Base-by-base conservation (phyloP, 2,797 vertebrate genomes). In the Pempheris klunzingeri region DNA sequence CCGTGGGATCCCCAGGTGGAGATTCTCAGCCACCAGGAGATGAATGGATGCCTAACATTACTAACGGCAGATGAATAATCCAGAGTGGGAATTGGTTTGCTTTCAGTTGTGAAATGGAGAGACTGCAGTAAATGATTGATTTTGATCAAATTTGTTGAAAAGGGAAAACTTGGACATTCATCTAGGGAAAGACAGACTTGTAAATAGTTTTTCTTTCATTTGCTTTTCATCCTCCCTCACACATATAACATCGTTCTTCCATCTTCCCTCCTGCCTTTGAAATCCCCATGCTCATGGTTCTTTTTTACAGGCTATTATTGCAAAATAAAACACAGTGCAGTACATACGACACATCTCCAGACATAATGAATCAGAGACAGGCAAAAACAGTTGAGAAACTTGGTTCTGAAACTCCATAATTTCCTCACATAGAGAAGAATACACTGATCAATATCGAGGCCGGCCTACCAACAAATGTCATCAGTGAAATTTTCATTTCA, bases 111-210 rank as follows among this genome's bases (percentile, higher is more conserved):
- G 76, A 61, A 69, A 72, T 47, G 34, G 36, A 53, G 44, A 44
- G 69, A 71, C 1, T 1, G 10, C 24, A 9, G 38, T 26, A 18
- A 73, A 79, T 83, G 71, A 87, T 77, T 76, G 74, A 82, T 82
- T 85, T 62, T 90, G 68, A 85, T 82, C 30, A 73, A 60, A 78
- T 74, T 41, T 62, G 71, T 76, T 81, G 82, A 72, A 74, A 81
- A 74, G 65, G 78, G 74, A 77, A 77, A 75, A 71, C 22, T 38
- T 38, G 24, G 44, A 82, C 83, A 72, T 64, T 70, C 28, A 22
- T 76, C 77, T 3, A 20, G 84, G 82, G 74, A 71, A 50, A 76
- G 54, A 53, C 13, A 1, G 49, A 59, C 24, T 47, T 28, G 13
- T 3, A 77, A 49, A 66, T 53, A 22, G 8, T 58, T 53, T 64